Evolutionary conservation across 2,113 vertebrate genomes (phyloP), one percentile per base, ranked within the genome.

Genomic region (Pan paniscus): DNA sequence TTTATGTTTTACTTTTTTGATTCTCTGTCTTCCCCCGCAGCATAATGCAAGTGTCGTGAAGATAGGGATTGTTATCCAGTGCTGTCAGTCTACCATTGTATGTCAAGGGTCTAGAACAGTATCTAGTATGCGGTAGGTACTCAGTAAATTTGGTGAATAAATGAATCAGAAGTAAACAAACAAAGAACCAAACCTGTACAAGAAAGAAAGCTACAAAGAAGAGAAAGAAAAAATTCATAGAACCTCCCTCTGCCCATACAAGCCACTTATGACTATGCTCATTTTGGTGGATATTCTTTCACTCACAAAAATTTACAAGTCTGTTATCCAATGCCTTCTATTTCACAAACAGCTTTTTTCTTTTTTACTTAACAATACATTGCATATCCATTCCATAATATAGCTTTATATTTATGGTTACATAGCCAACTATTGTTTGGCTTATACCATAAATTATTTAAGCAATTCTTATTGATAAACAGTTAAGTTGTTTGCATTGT

Each of bases 1-100:
- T 57, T 90, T 88, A n/a, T 27, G 18, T 57, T 85, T 73, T 30
- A 72, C 50, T 75, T 90, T 88, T 27, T 72, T 64, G 55, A 43
- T 86, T 92, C 8, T 55, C 16, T 79, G 25, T 95, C 79, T 43
- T 76, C 38, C 40, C 25, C 11, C 70, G 10, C 38, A 92, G 68
- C 32, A 10, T 81, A 48, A 81, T 75, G 0, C 38, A 78, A 81
- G 22, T 40, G 46, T 67, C 22, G 30, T 17, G 23, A 93, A 80
- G 35, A 35, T 1, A 9, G 57, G 22, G 16, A 50, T 9, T 76
- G 46, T 57, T 61, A 73, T 50, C 43, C 22, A 57, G 64, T 38
- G 11, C 16, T 73, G 30, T 75, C 55, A 32, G 1, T 86, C 46
- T 13, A 4, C 8, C 40, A 25, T 46, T 92, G 4, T 35, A 55